Base-by-base conservation (phyloP, 2,797 vertebrate genomes). In the Halcyon leucocephala region DNA sequence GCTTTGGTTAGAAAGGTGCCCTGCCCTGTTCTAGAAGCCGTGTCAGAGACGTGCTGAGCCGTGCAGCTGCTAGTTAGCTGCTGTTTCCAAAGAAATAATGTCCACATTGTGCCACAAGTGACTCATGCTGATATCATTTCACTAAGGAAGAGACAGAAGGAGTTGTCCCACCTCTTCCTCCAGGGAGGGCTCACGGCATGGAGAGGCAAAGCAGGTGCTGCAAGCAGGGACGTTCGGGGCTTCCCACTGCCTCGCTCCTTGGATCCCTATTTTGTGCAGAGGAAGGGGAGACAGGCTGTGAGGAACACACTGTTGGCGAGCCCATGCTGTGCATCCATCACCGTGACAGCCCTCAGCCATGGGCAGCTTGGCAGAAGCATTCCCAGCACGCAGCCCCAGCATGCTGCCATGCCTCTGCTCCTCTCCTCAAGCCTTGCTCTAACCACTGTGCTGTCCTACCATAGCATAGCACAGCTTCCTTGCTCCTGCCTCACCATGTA, bases 21-120 rank as follows among this genome's bases (percentile, higher is more conserved):
- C 94, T 94, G 83, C 97, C 97, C 97, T 93, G 10, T 61, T 91
- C 86, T 93, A 71, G 93, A 96, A 97, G 94, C 84, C 93, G 69
- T 17, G 74, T 93, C 91, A 96, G 92, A 84, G 92, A 74, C 29
- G 7, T 86, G 93, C 95, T 93, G 96, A 96, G 73, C 90, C 74
- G 22, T 90, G 85, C 97, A 98, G 97, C 97, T 98, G 97, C 93
- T 96, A 58, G 90, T 49, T 94, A 88, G 89, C 77, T 10, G 9
- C 65, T 1, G 33, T 95, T 96, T 94, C 95, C 91, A 93, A 93
- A 90, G 94, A 96, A 96, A 97, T 57, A 24, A 70, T 93, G 94
- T 92, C 61, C 70, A 64, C 60, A 46, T 95, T 29, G 6, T 96
- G 91, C 93, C 12, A 8, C 44, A 60, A 70, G 48, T 97, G 97